These are phyloP conservation scores for Pachliopta kotzebuea DNA, from an alignment of 2,888 invertebrate genomes.

Conservation along the genomic window DNA sequence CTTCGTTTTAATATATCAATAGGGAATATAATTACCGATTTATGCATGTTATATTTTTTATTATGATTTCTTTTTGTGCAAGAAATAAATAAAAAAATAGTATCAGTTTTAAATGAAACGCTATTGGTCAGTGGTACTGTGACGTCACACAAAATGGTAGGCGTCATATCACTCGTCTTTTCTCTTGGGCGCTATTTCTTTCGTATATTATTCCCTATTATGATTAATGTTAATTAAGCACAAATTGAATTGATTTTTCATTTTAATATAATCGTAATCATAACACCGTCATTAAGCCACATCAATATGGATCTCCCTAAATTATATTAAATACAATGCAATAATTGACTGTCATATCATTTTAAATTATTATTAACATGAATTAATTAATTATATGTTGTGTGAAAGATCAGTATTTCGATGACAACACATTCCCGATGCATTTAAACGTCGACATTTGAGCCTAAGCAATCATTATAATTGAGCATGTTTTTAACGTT, in stretches of 20 bases:
- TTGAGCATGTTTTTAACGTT: no score
- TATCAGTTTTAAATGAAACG: no score
- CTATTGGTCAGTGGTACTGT: no score
- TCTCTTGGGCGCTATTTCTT: no score
- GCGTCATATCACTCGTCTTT: no score
- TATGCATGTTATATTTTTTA: no score
- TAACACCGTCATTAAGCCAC: not conserved
- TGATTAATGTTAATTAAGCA: constrained; percentile 1
- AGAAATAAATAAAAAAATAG: no score
- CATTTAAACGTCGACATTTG: constrained; percentile 29
- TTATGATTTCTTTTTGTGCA: no score
- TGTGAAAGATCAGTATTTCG: constrained; percentile 21
- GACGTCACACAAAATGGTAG: no score
- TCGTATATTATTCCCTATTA: not conserved
- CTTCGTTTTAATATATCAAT: no score
- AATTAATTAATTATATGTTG: constrained; percentile 7
- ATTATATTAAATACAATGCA: constrained; percentile 11
- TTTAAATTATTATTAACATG: constrained; percentile 18
- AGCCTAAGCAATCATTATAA: not conserved
- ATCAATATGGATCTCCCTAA: constrained; percentile 19
- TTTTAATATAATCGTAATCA: not conserved
- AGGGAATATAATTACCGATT: no score
- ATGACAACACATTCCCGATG: constrained; percentile 30
- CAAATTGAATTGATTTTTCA: constrained; percentile 13
- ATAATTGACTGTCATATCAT: constrained; percentile 12